Evolutionary conservation across 2,888 invertebrate genomes (phyloP).

Genomic region (Sericinus montela): DNA sequence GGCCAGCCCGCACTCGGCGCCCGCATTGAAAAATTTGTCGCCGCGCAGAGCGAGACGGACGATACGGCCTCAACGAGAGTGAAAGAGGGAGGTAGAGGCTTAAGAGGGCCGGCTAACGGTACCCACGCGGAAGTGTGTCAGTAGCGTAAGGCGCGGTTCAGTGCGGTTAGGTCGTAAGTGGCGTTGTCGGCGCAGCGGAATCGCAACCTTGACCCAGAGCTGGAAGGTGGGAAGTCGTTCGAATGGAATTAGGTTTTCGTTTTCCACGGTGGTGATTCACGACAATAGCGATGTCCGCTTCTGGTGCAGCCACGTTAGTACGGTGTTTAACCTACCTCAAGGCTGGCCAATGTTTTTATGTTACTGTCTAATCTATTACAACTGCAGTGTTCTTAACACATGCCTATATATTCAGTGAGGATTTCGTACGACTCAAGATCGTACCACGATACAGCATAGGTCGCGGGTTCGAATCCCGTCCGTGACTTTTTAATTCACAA

Average conservation of each 20-base stretch:
- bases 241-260: conserved; percentile 58
- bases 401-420: no score
- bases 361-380: conserved; percentile 1
- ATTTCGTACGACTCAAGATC: no score
- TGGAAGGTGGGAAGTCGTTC: conserved; percentile 45
- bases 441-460: no score
- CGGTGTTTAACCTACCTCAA: conserved; percentile 72
- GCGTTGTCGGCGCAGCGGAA: conserved; percentile 35
- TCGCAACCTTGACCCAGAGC: conserved; percentile 60
- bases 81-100: conserved; percentile 62
- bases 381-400: background rate
- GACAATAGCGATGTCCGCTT: conserved; percentile 64
- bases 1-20: conserved; percentile 71
- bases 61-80: conserved; percentile 58
- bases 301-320: conserved; percentile 56
- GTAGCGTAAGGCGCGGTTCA: conserved; percentile 61
- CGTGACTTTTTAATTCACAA: no score
- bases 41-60: conserved; percentile 56
- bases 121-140: conserved; percentile 76
- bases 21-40: conserved; percentile 77
- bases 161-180: conserved; percentile 52
- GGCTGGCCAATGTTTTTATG: conserved; percentile 35
- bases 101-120: conserved; percentile 77
- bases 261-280: conserved; percentile 76
- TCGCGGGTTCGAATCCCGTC: no score